A percentile compares a stretch with the other conserved stretches of the same genome.
Evolutionary conservation across 2,113 vertebrate genomes (phyloP).

Genomic region (Edolisoma coerulescens): DNA sequence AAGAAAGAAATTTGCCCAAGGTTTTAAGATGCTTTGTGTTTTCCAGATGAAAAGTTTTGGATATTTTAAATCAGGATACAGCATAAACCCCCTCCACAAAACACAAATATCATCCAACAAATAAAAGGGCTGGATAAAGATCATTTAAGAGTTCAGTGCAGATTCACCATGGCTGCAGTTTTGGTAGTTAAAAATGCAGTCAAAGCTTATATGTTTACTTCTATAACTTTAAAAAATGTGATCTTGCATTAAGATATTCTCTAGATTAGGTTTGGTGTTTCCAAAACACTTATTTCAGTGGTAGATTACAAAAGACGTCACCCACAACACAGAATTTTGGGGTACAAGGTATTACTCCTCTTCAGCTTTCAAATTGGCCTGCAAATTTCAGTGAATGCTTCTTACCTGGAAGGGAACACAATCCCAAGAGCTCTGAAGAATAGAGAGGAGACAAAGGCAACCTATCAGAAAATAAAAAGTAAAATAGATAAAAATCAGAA

Average conservation of each 20-base stretch:
- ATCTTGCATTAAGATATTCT: background rate
- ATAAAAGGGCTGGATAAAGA: background rate
- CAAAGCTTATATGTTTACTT: background rate
- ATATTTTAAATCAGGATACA: background rate
- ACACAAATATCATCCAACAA: background rate
- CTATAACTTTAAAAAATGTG: background rate
- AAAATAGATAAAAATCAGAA: background rate
- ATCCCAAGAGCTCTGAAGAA: constrained; percentile 79
- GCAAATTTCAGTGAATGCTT: background rate
- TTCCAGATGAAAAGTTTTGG: background rate
- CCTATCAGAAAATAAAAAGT: constrained; percentile 60
- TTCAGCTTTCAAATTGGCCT: background rate
- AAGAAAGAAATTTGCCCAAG: background rate
- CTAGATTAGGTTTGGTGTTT: background rate
- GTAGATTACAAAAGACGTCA: background rate
- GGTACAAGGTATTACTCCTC: background rate
- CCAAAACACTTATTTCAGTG: background rate
- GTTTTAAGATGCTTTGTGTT: background rate
- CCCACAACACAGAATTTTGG: background rate
- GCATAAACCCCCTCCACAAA: background rate
- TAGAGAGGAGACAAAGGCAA: constrained; percentile 77
- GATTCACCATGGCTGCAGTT: background rate
- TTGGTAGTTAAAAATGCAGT: background rate
- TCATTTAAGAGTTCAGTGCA: background rate
- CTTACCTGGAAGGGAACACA: constrained; percentile 88